These are phyloP conservation scores for Scaptomyza graminum DNA, from an alignment of 1,140 invertebrate genomes.

Conservation along the genomic window DNA sequence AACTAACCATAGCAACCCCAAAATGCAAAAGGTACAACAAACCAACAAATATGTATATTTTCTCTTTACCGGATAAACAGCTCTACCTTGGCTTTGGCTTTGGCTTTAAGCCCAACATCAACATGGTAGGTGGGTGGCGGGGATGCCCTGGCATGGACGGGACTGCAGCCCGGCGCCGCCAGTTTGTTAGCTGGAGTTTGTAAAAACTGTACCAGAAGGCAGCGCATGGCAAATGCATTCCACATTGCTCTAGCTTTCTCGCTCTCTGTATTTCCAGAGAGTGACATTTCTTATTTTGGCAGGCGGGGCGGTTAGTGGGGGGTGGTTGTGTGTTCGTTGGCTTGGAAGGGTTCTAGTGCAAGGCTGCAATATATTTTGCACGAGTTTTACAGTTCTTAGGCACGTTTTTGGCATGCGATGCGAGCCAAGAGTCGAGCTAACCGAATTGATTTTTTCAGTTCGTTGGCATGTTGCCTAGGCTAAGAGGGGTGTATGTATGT, in stretches of 20 bases:
- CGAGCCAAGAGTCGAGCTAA: conserved; percentile 23
- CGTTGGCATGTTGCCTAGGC: conserved; percentile 75
- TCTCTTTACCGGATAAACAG: conserved; percentile 8
- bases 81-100: conserved; percentile 64
- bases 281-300: conserved; percentile 32
- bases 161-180: conserved; percentile 29
- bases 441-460: conserved; percentile 78
- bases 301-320: background rate
- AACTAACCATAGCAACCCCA: conserved; percentile 53
- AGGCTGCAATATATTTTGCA: conserved; percentile 82
- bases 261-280: conserved; percentile 28
- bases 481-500: background rate
- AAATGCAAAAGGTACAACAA: conserved; percentile 3
- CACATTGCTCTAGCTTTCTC: conserved; percentile 29
- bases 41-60: too few species aligned
- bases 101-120: conserved; percentile 66
- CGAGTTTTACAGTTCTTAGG: conserved; percentile 78
- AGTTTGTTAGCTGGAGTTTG: conserved; percentile 54
- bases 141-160: background rate
- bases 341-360: conserved; percentile 72
- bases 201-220: conserved; percentile 74
- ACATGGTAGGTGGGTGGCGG: conserved; percentile 21
- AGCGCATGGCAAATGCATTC: conserved; percentile 75
- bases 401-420: conserved; percentile 59
- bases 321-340: background rate